Evolutionary conservation across 2,797 vertebrate genomes (phyloP).

Genomic region (Euthynnus affinis): DNA sequence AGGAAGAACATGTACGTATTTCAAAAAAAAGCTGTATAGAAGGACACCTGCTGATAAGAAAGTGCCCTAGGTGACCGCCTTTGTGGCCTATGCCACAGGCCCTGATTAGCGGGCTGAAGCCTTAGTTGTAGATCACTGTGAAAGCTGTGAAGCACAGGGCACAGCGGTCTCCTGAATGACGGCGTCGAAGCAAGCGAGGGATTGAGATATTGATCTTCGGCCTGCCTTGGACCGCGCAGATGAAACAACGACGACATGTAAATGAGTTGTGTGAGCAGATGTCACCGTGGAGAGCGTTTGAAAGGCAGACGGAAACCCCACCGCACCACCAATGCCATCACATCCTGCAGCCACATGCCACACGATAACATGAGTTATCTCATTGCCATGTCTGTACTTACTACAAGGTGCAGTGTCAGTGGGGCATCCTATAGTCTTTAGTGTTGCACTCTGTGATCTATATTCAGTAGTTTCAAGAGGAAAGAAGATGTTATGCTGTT

Average conservation of each 20-base stretch:
- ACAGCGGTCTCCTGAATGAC: constrained; percentile 57
- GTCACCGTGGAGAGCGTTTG: background rate
- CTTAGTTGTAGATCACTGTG: constrained; percentile 78
- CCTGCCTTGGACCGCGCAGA: constrained; percentile 34
- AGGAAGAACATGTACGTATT: too few species aligned
- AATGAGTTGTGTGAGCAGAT: constrained; percentile 26
- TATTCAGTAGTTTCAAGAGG: constrained; percentile 44
- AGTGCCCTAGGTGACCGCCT: too few species aligned
- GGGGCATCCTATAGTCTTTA: constrained; percentile 3
- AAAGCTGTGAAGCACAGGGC: constrained; percentile 56
- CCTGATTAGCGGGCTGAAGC: constrained; percentile 41
- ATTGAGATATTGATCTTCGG: constrained; percentile 32
- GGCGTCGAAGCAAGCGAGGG: constrained; percentile 43
- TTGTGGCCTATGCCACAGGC: too few species aligned
- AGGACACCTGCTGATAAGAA: too few species aligned
- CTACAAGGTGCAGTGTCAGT: constrained; percentile 10
- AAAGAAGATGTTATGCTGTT: constrained; percentile 19
- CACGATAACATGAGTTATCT: constrained; percentile 1
- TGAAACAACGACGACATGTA: constrained; percentile 50
- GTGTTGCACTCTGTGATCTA: constrained; percentile 46
- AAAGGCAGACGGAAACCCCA: constrained; percentile 23
- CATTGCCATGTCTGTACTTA: constrained; percentile 2
- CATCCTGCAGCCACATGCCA: constrained; percentile 4
- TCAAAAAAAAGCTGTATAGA: too few species aligned
- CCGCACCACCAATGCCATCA: background rate